Base-by-base conservation (phyloP, 2,888 invertebrate species). In the Drosophila prolongata region DNA sequence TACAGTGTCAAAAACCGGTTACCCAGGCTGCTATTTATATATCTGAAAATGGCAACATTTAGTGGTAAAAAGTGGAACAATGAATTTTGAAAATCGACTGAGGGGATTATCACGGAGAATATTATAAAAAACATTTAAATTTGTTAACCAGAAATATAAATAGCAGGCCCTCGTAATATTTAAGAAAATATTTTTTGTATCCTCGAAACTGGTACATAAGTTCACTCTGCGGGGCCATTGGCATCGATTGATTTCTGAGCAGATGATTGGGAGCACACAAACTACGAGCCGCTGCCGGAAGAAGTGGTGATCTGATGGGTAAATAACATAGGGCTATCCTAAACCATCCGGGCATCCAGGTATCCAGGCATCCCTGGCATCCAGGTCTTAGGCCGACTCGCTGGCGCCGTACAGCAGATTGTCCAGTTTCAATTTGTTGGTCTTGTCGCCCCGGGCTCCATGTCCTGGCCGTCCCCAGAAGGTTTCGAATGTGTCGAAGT, bases 381-480 rank as follows among this genome's bases (percentile, higher is more conserved):
- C 24, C 8, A 8, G 6, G 30, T 4, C 84, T 89, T 89, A 91
- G 78, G 82, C 80, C 49, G 76, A 70, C 55, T 86, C 86, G 64
- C 87, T 84, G 38, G 75, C 76, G 62, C 92, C 92, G 76, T 92
- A 92, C 80, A 92, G 92, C 81, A 92, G 91, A 90, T 92, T 90
- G 88, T 92, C 90, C 90, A 92, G 90, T 80, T 92, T 92, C 55
- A 91, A 78, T 87, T 92, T 92, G 77, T 90, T 89, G 72, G 84
- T 90, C 56, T 89, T 87, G 37, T 84, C 76, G 56, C 81, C 80
- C 44, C 91, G 92, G 35, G 92, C 92, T 43, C 92, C 92, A 76
- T 92, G 95, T 1, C 97, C 97, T 0, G 96, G 96, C 50, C 95
- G 94, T 30, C 97, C 96, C 97, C 97, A 97, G 80, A 96, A 93